These are phyloP conservation scores for Caenorhabditis doughertyi DNA, from an alignment of 2,888 invertebrate species.

Conservation along the genomic window DNA sequence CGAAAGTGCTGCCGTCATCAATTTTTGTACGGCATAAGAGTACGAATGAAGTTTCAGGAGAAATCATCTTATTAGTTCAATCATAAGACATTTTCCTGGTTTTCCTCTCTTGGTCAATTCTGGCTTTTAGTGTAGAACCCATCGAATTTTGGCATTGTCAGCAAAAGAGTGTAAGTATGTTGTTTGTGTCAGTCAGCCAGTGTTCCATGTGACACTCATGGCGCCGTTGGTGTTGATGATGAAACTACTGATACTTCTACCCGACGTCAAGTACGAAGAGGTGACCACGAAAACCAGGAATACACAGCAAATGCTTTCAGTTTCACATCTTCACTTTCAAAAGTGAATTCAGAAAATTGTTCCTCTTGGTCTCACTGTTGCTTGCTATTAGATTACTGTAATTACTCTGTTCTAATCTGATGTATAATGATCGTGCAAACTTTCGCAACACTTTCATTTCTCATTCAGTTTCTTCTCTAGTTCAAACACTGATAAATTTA, in stretches of 20 bases:
- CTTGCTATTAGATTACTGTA: slow-evolving; percentile 16
- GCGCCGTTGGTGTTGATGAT: slow-evolving; percentile 45
- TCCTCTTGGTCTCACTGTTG: neutral
- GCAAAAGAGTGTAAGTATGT: slow-evolving; percentile 57
- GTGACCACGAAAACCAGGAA: slow-evolving; percentile 34
- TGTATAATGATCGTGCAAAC: slow-evolving; percentile 2
- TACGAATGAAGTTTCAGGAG: neutral
- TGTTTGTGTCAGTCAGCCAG: slow-evolving; percentile 52
- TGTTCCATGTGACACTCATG: slow-evolving; percentile 59
- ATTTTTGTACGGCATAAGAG: neutral
- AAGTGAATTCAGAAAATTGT: neutral
- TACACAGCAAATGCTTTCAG: slow-evolving; percentile 37
- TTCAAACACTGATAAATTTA: slow-evolving; percentile 61
- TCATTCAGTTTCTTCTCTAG: slow-evolving; percentile 11
- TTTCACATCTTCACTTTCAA: slow-evolving; percentile 1
- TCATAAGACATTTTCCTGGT: neutral
- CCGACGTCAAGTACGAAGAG: slow-evolving; percentile 22
- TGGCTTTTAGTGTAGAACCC: slow-evolving; percentile 9
- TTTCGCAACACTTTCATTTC: slow-evolving; percentile 22
- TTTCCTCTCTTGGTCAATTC: neutral
- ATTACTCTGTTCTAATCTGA: slow-evolving; percentile 5
- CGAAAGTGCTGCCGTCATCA: slow-evolving; percentile 28
- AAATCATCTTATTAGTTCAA: slow-evolving; percentile 14
- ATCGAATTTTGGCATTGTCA: slow-evolving; percentile 47
- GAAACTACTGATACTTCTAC: slow-evolving; percentile 42